Base-by-base conservation (phyloP, 2,888 invertebrate genomes). In the Panzeria rudis region DNA sequence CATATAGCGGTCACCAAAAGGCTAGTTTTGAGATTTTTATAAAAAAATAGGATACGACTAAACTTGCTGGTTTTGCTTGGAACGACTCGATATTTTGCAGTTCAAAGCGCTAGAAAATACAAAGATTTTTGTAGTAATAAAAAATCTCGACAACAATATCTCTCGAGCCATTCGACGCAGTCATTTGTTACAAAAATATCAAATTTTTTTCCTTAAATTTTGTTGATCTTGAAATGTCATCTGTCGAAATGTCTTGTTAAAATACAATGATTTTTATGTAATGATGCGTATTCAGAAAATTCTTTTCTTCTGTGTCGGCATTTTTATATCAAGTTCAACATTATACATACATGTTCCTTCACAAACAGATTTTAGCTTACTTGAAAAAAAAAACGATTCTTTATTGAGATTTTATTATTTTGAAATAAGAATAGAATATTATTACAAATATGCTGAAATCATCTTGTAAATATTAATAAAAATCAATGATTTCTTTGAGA, bases 371-470 rank as follows among this genome's bases (percentile, higher is more conserved):
- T 76, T 44, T n/a, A 23, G 8, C 9, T 9, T 50, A 50, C 38
- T 83, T n/a, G 59, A 61, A 29, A 20, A 2, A 15, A 15, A n/a
- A n/a, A n/a, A n/a, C n/a, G n/a, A n/a, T n/a, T n/a, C n/a, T n/a
- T n/a, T n/a, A n/a, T n/a, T n/a, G n/a, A n/a, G n/a, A n/a, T n/a
- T 64, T 41, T 25, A 38, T 44, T 62, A 38, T 59, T 32, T 59
- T 17, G 8, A 17, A 61, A 41, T 29, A 23, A 62, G 52, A 71
- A 75, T 64, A 35, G 50, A 25, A 54, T 23, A 52, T 76, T 64
- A 76, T 71, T 72, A 52, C 41, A 81, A 84, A 78, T 78, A 69
- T 82, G 82, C 82, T 85, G 84, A 78, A 79, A 64, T 85, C 84
- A 85, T 85, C 23, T 50, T 85, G 62, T 62, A 32, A 50, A 68